Evolutionary conservation across 2,888 invertebrate genomes (phyloP).

Genomic region (Drosophila percnosoma): DNA sequence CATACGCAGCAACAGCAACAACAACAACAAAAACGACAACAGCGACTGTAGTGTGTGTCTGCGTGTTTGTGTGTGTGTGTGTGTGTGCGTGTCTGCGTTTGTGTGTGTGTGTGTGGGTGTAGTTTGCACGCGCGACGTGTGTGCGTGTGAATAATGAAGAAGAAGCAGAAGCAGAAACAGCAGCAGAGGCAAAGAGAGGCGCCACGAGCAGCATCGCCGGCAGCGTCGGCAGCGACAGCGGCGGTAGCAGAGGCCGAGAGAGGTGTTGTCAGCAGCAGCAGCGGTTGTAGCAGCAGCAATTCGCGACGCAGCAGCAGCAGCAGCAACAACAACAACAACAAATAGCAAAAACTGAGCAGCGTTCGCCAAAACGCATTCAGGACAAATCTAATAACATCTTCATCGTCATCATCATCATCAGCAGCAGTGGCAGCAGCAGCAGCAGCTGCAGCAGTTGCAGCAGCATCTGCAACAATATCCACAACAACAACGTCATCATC

Average conservation of each 20-base stretch:
- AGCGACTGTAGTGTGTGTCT: conserved; percentile 60
- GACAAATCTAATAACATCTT: conserved; percentile 42
- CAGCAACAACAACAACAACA: conserved; percentile 69
- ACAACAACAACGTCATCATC: conserved; percentile 23
- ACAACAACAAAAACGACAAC: conserved; percentile 38
- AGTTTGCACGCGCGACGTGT: conserved; percentile 67
- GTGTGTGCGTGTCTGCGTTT: conserved; percentile 45
- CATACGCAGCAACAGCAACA: conserved; percentile 25
- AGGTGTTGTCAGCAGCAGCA: conserved; percentile 58
- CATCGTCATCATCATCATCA: conserved; percentile 18
- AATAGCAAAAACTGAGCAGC: conserved; percentile 78
- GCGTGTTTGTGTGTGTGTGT: conserved; percentile 28
- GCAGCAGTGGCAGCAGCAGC: conserved; percentile 3
- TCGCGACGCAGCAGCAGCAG: conserved; percentile 71
- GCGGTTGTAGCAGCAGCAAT: conserved; percentile 54
- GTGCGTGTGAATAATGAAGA: conserved; percentile 77
- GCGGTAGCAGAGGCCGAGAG: conserved; percentile 37
- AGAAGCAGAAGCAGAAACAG: conserved; percentile 75
- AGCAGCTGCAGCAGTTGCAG: background rate
- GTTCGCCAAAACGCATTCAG: conserved; percentile 75
- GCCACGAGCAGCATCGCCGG: conserved; percentile 46
- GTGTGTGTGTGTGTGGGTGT: conserved; percentile 50
- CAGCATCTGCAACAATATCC: conserved; percentile 19
- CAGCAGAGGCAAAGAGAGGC: conserved; percentile 44
- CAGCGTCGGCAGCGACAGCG: conserved; percentile 35